phyloP scores from a whole-genome alignment of 2,113 vertebrate genomes.

The Varanus komodoensis region DNA sequence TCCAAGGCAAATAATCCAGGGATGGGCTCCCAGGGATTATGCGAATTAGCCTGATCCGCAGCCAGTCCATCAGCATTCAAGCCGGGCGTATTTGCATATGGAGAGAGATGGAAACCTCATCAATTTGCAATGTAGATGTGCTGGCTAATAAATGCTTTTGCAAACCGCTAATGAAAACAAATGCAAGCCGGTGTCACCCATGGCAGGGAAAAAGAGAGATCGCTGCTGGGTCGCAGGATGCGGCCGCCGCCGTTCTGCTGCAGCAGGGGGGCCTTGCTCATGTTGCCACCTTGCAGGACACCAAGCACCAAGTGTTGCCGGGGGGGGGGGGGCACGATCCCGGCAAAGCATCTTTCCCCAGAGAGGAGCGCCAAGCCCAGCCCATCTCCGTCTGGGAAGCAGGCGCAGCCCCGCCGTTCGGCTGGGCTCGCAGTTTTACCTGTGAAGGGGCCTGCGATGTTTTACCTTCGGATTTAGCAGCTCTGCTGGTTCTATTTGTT shows the following conservation, averaged over 20 bases:
- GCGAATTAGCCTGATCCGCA: constrained; percentile 35
- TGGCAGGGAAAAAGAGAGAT: constrained; percentile 50
- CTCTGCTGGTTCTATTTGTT: background rate
- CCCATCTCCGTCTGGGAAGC: background rate
- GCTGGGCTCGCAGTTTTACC: background rate
- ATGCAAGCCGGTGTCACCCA: constrained; percentile 53
- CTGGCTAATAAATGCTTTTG: constrained; percentile 59
- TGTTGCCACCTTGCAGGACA: background rate
- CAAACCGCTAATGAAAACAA: constrained; percentile 54
- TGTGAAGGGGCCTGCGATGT: background rate
- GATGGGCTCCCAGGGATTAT: constrained; percentile 52
- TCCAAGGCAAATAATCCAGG: constrained; percentile 57
- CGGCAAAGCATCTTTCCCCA: background rate
- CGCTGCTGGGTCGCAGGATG: background rate
- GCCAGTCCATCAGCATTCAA: constrained; percentile 26
- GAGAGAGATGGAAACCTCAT: constrained; percentile 65
- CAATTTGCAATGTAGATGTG: constrained; percentile 50
- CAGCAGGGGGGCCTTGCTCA: background rate
- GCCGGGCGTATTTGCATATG: constrained; percentile 49
- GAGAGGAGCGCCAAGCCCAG: background rate
- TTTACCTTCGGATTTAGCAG: background rate
- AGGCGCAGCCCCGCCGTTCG: background rate
- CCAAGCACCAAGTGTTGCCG: too few species aligned
- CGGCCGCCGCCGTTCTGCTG: background rate
- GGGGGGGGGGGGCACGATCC: too few species aligned